Percentiles rank a stretch among this genome's conserved stretches.
These are phyloP conservation scores for Elymnias hypermnestra DNA, from an alignment of 1,140 invertebrate species.

Conservation along the genomic window DNA sequence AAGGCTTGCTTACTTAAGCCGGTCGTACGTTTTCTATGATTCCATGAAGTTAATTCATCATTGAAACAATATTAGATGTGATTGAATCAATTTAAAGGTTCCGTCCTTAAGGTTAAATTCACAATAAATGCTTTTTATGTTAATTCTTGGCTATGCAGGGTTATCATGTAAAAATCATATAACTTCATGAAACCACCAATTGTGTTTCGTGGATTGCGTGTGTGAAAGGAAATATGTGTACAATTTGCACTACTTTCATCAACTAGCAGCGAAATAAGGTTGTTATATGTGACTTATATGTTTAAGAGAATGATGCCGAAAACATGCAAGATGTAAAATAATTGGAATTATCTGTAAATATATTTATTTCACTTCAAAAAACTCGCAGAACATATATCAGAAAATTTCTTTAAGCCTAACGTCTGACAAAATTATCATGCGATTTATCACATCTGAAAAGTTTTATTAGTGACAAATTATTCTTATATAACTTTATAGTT, in stretches of 20 bases:
- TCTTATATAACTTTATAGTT: too few species aligned
- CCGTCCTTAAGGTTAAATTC: too few species aligned
- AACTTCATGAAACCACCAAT: slow-evolving; percentile 11
- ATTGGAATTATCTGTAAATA: not conserved
- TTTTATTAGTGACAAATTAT: too few species aligned
- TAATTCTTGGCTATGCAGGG: too few species aligned
- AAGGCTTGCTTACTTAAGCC: slow-evolving; percentile 10
- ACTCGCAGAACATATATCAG: not conserved
- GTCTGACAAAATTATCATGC: too few species aligned
- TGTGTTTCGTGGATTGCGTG: slow-evolving; percentile 9
- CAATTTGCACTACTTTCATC: slow-evolving; percentile 13
- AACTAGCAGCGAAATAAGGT: slow-evolving; percentile 20
- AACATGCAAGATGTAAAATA: slow-evolving; percentile 4
- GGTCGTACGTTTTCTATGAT: slow-evolving; percentile 13
- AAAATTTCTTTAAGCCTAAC: too few species aligned
- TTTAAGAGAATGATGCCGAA: slow-evolving; percentile 4
- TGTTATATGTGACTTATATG: slow-evolving; percentile 1
- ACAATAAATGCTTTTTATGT: too few species aligned
- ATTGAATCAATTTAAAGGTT: too few species aligned
- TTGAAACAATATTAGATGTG: not conserved
- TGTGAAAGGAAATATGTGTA: slow-evolving; percentile 19
- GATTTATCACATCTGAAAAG: too few species aligned
- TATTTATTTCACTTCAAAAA: not conserved
- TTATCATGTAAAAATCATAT: too few species aligned
- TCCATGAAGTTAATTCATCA: slow-evolving; percentile 18